A percentile compares a stretch with the other conserved stretches of the same genome.
Evolutionary conservation across 2,888 invertebrate genomes (phyloP).

Genomic region (Petrolisthes cinctipes): DNA sequence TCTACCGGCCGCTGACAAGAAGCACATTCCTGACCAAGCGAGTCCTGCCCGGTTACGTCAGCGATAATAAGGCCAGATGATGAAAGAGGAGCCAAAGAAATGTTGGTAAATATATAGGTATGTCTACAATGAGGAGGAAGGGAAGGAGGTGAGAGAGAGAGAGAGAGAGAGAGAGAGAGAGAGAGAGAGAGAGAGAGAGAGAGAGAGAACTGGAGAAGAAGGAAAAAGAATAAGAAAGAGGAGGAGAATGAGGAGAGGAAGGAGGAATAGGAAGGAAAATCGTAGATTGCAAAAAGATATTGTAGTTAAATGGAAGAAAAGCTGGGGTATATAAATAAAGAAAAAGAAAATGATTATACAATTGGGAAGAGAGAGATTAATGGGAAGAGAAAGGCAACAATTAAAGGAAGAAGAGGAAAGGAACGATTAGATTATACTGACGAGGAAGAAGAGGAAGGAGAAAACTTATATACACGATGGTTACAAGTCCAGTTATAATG

Average conservation of each 20-base stretch:
- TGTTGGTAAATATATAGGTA: too few species aligned
- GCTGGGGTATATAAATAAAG: too few species aligned
- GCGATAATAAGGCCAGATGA: not conserved
- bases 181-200: not conserved
- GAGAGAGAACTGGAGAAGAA: not conserved
- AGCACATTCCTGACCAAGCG: conserved; percentile 3
- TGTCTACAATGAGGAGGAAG: not conserved
- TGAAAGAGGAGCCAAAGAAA: not conserved
- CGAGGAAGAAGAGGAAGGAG: too few species aligned
- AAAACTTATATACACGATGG: too few species aligned
- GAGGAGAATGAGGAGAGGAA: not conserved
- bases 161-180: not conserved
- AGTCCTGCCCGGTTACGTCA: not conserved
- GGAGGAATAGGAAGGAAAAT: not conserved
- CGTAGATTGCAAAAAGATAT: not conserved
- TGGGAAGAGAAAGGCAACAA: too few species aligned
- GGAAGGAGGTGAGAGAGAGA: not conserved
- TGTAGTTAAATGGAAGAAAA: too few species aligned
- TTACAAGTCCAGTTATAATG: too few species aligned
- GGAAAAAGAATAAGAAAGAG: not conserved
- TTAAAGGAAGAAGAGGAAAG: too few species aligned
- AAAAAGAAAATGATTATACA: too few species aligned
- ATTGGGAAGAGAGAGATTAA: too few species aligned
- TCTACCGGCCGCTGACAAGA: not conserved
- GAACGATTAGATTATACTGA: too few species aligned